phyloP scores from a whole-genome alignment of 2,797 vertebrate genomes.

The Myotis vivesi region DNA sequence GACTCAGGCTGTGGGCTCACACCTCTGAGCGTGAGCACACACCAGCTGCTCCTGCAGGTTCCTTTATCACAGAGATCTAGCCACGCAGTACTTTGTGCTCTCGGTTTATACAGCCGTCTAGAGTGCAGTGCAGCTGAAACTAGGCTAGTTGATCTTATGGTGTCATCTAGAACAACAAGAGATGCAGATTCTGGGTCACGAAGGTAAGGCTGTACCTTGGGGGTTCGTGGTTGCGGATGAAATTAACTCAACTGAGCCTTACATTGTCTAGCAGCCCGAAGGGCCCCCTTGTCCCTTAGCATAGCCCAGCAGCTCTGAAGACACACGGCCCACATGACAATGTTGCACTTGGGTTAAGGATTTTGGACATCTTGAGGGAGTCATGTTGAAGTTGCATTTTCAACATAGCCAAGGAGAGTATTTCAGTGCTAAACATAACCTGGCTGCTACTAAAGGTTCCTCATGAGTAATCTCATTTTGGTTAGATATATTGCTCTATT shows the following conservation, averaged over 20 bases:
- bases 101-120: neutral
- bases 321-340: accelerated
- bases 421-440: neutral
- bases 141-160: slow-evolving; percentile 6
- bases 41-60: neutral
- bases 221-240: neutral
- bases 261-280: accelerated
- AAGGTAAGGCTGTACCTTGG: slow-evolving; percentile 56
- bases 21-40: neutral
- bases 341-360: neutral
- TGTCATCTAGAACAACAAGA: slow-evolving; percentile 56
- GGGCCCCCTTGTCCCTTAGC: no score
- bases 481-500: neutral
- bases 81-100: neutral
- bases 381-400: neutral
- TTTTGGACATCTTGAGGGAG: accelerated
- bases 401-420: neutral
- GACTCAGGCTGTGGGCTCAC: slow-evolving; percentile 13
- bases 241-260: neutral
- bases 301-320: neutral
- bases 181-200: slow-evolving; percentile 63
- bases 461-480: neutral
- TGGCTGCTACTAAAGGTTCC: neutral
- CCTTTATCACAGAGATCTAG: neutral
- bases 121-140: neutral